Evolutionary conservation across 2,797 vertebrate genomes (phyloP).

Genomic region (Nothura maculosa): DNA sequence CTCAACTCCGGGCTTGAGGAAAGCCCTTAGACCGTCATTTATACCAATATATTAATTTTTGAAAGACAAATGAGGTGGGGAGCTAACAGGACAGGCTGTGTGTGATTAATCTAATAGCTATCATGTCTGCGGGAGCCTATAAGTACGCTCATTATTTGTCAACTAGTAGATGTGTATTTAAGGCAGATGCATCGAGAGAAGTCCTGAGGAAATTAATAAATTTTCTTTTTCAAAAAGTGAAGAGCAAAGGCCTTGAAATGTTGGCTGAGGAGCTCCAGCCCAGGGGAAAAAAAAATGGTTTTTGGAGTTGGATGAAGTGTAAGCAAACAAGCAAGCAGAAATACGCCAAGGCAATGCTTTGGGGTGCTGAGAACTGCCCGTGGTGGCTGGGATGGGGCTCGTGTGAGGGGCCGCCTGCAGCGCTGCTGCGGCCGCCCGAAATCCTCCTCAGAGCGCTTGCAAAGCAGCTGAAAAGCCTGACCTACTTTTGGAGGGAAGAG

Average conservation of each 20-base stretch:
- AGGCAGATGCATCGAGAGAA: not conserved
- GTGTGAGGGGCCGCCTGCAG: rapidly evolving
- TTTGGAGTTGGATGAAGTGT: not conserved
- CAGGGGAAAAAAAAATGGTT: not conserved
- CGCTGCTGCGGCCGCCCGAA: not conserved
- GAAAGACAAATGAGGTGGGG: not conserved
- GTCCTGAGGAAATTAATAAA: not conserved
- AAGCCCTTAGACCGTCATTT: not conserved
- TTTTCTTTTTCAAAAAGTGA: not conserved
- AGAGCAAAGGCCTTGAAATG: constrained; percentile 6
- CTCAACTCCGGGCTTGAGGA: not conserved
- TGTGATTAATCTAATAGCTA: not conserved
- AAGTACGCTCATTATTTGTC: not conserved
- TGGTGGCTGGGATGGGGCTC: not conserved
- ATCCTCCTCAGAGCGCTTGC: not conserved
- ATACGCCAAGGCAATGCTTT: rapidly evolving
- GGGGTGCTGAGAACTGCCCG: not conserved
- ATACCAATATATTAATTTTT: not conserved
- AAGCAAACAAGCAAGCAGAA: not conserved
- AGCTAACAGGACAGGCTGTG: not conserved
- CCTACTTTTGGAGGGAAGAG: constrained; percentile 53
- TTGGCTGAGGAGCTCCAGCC: not conserved
- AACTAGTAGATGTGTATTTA: not conserved
- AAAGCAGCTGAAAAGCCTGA: constrained; percentile 30
- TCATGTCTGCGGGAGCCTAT: not conserved